Percentiles rank a stretch among this genome's conserved stretches.
These are phyloP conservation scores for Macroteleia sp. DNA, from an alignment of 2,888 invertebrate species.

Conservation along the genomic window DNA sequence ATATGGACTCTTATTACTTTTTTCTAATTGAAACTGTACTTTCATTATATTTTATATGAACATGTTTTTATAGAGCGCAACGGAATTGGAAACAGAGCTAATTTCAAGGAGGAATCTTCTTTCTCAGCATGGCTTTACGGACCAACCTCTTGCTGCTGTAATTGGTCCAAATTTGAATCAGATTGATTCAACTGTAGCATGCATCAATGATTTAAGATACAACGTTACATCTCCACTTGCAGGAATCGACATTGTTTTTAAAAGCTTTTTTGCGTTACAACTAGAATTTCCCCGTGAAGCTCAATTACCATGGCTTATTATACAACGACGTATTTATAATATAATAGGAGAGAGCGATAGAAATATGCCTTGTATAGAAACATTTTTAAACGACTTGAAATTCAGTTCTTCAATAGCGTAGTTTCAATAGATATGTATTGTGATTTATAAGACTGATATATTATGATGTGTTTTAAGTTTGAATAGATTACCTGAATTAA, in stretches of 20 bases:
- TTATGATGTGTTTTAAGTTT: too few species aligned
- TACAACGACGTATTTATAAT: constrained; percentile 39
- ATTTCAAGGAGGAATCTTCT: constrained; percentile 4
- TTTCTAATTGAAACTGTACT: too few species aligned
- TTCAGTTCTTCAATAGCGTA: too few species aligned
- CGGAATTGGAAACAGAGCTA: constrained; percentile 8
- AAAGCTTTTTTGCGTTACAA: constrained; percentile 53
- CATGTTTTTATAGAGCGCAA: too few species aligned
- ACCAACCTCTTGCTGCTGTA: constrained; percentile 49
- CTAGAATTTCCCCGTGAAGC: constrained; percentile 41
- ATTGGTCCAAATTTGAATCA: constrained; percentile 24
- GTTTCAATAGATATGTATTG: too few species aligned
- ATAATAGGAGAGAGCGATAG: constrained; percentile 38
- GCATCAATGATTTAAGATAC: constrained; percentile 48
- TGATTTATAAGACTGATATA: too few species aligned
- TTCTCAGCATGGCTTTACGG: constrained; percentile 1
- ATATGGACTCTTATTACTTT: too few species aligned
- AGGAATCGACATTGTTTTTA: constrained; percentile 50
- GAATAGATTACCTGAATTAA: too few species aligned
- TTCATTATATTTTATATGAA: too few species aligned
- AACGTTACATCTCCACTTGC: constrained; percentile 13
- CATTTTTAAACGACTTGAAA: too few species aligned
- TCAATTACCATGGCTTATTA: constrained; percentile 34
- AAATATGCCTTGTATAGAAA: too few species aligned
- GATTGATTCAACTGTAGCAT: constrained; percentile 37